Evolutionary conservation across 2,113 vertebrate species (phyloP).

Genomic region (Phalacrocorax pelagicus): DNA sequence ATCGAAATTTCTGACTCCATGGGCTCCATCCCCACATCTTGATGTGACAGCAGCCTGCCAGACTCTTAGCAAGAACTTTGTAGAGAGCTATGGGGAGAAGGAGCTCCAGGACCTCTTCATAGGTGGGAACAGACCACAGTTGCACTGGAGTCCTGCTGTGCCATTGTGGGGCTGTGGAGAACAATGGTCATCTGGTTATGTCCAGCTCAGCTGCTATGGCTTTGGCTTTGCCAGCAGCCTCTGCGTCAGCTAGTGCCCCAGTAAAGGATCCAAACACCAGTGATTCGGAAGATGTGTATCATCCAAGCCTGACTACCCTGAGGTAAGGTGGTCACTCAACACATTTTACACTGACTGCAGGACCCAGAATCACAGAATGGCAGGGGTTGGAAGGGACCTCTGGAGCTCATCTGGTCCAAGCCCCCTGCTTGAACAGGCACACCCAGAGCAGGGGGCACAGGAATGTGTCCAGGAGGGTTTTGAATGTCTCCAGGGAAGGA

Average conservation of each 20-base stretch:
- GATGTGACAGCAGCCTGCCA: not conserved
- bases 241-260: not conserved
- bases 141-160: no score
- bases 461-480: no score
- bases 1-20: not conserved
- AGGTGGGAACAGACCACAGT: not conserved
- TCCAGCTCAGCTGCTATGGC: not conserved
- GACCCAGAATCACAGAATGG: no score
- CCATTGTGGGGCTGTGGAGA: not conserved
- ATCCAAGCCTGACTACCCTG: not conserved
- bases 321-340: no score
- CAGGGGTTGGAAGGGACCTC: no score
- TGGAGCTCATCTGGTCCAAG: no score
- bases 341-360: not conserved
- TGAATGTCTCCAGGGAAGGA: no score
- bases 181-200: accelerated
- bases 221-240: not conserved
- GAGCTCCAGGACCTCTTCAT: not conserved
- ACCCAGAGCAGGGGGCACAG: no score
- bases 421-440: no score
- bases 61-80: not conserved
- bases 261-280: not conserved
- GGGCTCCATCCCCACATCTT: not conserved
- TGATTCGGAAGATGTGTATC: accelerated
- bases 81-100: not conserved